phyloP scores from a whole-genome alignment of 2,797 vertebrate genomes.

The Botia almorhae region DNA sequence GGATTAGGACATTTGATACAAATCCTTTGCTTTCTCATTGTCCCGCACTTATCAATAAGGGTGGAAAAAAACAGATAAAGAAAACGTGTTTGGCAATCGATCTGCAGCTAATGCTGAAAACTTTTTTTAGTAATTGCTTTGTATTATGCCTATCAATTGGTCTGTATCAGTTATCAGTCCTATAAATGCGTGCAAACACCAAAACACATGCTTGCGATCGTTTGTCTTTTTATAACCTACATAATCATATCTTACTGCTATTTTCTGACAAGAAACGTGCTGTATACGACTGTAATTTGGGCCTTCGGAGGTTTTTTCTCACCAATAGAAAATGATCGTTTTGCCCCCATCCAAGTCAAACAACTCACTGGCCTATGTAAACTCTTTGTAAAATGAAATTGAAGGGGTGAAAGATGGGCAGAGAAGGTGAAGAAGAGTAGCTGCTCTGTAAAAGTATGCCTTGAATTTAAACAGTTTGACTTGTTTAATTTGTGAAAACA shows the following conservation, averaged over 20 bases:
- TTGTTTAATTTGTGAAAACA: no score
- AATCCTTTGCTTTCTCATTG: conserved; percentile 34
- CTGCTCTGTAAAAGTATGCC: no score
- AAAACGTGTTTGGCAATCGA: conserved; percentile 34
- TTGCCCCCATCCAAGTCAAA: conserved; percentile 71
- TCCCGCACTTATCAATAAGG: conserved; percentile 43
- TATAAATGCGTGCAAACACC: conserved; percentile 24
- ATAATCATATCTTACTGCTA: conserved; percentile 18
- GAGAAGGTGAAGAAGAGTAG: not conserved
- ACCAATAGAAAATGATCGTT: conserved; percentile 72
- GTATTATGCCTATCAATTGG: not conserved
- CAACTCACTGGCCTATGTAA: conserved; percentile 75
- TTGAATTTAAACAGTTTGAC: no score
- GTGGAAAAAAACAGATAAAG: conserved; percentile 44
- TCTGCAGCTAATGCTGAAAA: conserved; percentile 37
- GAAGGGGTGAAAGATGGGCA: not conserved
- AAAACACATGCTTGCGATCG: not conserved
- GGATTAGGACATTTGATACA: conserved; percentile 42
- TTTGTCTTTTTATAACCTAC: not conserved
- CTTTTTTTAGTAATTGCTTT: conserved; percentile 28
- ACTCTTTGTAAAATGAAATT: conserved; percentile 60
- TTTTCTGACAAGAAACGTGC: not conserved
- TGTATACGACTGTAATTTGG: not conserved
- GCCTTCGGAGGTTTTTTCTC: conserved; percentile 1
- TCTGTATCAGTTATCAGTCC: conserved; percentile 26